These are phyloP conservation scores for Benthosema pterotum DNA, from an alignment of 2,797 vertebrate species.

Conservation along the genomic window DNA sequence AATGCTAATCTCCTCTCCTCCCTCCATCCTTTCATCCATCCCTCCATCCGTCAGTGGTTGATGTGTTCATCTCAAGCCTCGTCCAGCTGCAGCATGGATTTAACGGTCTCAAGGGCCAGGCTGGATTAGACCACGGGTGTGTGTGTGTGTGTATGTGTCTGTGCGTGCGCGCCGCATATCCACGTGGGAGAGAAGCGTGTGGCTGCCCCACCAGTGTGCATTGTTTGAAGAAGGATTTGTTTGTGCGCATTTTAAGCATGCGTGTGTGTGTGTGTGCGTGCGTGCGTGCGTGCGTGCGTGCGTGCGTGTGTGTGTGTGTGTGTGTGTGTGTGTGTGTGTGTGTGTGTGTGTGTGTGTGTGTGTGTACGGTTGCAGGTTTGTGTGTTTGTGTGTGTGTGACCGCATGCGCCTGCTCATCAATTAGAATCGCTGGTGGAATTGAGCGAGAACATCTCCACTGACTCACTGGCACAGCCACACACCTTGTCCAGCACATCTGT, in stretches of 20 bases:
- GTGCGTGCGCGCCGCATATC: conserved; percentile 18
- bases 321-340: conserved; percentile 10
- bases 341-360: background rate
- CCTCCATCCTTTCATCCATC: conserved; percentile 44
- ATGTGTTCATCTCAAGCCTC: conserved; percentile 75
- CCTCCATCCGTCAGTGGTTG: conserved; percentile 66
- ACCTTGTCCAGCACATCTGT: conserved; percentile 61
- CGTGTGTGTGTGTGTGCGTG: background rate
- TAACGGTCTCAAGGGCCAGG: conserved; percentile 49
- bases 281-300: background rate
- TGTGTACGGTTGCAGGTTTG: background rate
- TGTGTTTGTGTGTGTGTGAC: conserved; percentile 5
- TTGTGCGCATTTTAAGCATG: conserved; percentile 4
- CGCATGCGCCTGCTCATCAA: conserved; percentile 53
- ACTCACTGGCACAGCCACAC: conserved; percentile 60
- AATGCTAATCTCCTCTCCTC: conserved; percentile 75
- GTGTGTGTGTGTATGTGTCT: conserved; percentile 10
- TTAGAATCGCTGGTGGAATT: conserved; percentile 63
- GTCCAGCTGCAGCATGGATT: conserved; percentile 65
- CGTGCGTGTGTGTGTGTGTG: conserved; percentile 14
- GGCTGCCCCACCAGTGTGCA: conserved; percentile 36
- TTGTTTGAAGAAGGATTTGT: conserved; percentile 47
- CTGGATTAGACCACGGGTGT: conserved; percentile 48
- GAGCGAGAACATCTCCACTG: conserved; percentile 56
- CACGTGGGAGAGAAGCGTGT: conserved; percentile 35